phyloP scores from a whole-genome alignment of 1,140 invertebrate species.

The Zaprionus tsacasi region DNA sequence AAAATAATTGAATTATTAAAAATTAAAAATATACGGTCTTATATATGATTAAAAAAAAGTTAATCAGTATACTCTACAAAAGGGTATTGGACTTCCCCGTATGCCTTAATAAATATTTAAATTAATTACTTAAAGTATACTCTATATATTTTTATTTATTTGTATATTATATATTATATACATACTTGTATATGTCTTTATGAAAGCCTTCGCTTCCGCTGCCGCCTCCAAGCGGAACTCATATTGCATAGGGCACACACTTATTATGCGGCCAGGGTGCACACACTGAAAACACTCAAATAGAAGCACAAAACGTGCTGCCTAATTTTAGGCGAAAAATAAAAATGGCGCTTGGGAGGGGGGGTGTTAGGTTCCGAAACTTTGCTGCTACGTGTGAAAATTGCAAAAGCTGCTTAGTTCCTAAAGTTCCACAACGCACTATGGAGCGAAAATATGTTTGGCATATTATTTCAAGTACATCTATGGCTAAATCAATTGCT shows the following conservation, averaged over 20 bases:
- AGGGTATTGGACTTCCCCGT: too few relatives aligned
- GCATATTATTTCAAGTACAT: conserved; percentile 31
- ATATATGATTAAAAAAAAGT: too few relatives aligned
- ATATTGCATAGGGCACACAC: conserved; percentile 35
- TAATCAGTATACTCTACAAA: too few relatives aligned
- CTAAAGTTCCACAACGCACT: conserved; percentile 8
- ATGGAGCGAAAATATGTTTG: conserved; percentile 26
- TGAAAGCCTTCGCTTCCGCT: neutral
- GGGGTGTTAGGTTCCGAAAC: neutral
- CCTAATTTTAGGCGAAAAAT: conserved; percentile 51
- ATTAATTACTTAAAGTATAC: too few relatives aligned
- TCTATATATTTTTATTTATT: too few relatives aligned
- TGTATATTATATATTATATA: neutral
- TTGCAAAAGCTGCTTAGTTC: conserved; percentile 35
- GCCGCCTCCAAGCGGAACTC: neutral
- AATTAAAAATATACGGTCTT: too few relatives aligned
- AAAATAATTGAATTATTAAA: too few relatives aligned
- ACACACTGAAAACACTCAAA: conserved; percentile 33
- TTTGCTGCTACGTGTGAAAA: conserved; percentile 40
- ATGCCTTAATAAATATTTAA: too few relatives aligned
- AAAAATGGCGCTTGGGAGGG: too few relatives aligned
- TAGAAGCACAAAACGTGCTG: conserved; percentile 36
- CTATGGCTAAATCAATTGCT: conserved; percentile 39
- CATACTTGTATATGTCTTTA: neutral
- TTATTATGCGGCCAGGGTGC: conserved; percentile 74